Percentiles rank a stretch among this genome's conserved stretches.
phyloP scores from a whole-genome alignment of 2,888 invertebrate species.

The Lithosia quadra region DNA sequence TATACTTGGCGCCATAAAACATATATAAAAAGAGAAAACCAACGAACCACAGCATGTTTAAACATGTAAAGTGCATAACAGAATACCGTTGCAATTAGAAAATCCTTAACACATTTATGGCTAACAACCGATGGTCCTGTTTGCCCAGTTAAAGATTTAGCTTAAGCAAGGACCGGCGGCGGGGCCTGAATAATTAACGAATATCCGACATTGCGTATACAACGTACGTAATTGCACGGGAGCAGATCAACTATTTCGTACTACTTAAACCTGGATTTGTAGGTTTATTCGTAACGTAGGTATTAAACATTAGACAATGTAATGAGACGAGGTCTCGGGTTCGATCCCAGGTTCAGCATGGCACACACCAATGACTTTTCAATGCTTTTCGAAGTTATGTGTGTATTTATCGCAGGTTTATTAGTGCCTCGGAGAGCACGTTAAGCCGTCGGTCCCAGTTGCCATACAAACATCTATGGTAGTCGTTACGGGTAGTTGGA shows the following conservation, averaged over 20 bases:
- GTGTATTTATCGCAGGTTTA: no score
- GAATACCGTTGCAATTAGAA: conserved; percentile 22
- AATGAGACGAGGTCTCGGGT: no score
- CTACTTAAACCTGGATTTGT: conserved; percentile 1
- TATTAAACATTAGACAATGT: neutral
- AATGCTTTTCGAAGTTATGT: no score
- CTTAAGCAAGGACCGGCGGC: conserved; percentile 30
- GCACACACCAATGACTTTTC: no score
- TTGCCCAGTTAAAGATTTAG: conserved; percentile 51
- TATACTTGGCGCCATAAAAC: neutral
- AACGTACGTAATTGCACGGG: conserved; percentile 28
- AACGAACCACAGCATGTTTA: neutral
- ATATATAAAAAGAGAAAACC: neutral
- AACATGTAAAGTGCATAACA: neutral
- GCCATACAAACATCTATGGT: no score
- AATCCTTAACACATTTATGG: conserved; percentile 25
- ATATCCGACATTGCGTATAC: conserved; percentile 36
- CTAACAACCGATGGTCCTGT: conserved; percentile 15
- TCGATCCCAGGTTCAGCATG: no score
- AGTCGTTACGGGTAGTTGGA: no score
- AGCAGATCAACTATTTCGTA: conserved; percentile 34
- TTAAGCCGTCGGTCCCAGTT: no score
- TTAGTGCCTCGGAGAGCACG: no score
- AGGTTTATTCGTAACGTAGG: neutral
- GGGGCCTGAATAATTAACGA: conserved; percentile 50